Base-by-base conservation (phyloP, 2,797 vertebrate genomes). In the Bradypodion pumilum region DNA sequence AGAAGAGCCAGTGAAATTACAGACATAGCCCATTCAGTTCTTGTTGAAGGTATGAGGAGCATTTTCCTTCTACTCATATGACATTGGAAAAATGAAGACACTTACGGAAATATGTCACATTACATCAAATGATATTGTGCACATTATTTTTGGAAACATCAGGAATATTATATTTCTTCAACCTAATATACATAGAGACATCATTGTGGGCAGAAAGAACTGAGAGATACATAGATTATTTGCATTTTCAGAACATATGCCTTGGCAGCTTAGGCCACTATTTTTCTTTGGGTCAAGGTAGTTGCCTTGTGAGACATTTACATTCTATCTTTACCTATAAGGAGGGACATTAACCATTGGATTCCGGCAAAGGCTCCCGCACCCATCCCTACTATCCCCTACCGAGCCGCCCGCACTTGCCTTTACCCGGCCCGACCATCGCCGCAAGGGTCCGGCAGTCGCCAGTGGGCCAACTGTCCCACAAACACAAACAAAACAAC, bases 1-100 rank as follows among this genome's bases (percentile, higher is more conserved):
- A 62, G 72, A 69, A 76, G 63, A 75, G 29, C 25, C 52, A 74
- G 37, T 59, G 29, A 68, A 35, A 80, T 85, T 80, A 69, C 46
- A 75, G 66, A 49, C 60, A 44, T 80, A 74, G 46, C 70, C 74
- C 23, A 37, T 59, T 80, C 56, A 65, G 29, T 74, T 85, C 21
- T n/a, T 74, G 70, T 49, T 59, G 56, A 74, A 74, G 46, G 46
- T n/a, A 1, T 23, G 78, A 80, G 40, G 5, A 56, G 19, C 59
- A 65, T 74, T 65, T 79, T 62, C 68, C 68, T n/a, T 25, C 42
- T 25, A 40, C 77, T 56, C 70, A n/a, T n/a, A 16, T n/a, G 46
- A 27, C 23, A 27, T 3, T 44, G 52, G n/a, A 74, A 40, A 80
- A 74, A 80, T 19, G 52, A 35, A 7, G 42, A 44, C 5, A 37